These are phyloP conservation scores for Dusona sp. DNA, from an alignment of 2,888 invertebrate genomes.

Conservation along the genomic window DNA sequence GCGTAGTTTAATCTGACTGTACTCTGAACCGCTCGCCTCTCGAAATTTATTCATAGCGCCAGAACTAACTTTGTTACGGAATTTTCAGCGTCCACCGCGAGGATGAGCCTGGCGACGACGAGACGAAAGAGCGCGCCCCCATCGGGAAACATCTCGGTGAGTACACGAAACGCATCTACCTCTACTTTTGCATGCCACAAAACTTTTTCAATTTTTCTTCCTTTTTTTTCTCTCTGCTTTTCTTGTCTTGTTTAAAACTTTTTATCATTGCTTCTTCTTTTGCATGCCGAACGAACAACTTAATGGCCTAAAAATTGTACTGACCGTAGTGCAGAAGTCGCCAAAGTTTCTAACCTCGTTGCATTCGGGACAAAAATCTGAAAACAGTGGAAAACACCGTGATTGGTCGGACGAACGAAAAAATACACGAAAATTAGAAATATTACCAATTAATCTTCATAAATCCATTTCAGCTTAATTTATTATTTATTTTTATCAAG, in stretches of 20 bases:
- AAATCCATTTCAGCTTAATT: background rate
- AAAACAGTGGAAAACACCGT: slow-evolving; percentile 2
- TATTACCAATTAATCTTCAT: background rate
- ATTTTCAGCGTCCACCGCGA: slow-evolving; percentile 76
- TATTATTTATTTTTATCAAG: background rate
- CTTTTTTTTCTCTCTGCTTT: background rate
- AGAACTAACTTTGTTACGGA: slow-evolving; percentile 81
- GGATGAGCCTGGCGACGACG: slow-evolving; percentile 66
- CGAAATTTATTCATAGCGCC: slow-evolving; percentile 83
- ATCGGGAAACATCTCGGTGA: slow-evolving; percentile 25
- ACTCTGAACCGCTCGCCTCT: slow-evolving; percentile 69
- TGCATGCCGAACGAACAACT: background rate
- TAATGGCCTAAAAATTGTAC: slow-evolving; percentile 16
- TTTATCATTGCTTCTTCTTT: background rate
- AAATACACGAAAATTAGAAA: background rate
- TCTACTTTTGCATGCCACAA: no score
- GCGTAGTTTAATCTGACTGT: slow-evolving; percentile 77
- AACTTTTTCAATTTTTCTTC: slow-evolving; percentile 65
- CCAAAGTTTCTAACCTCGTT: background rate
- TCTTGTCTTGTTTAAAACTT: background rate
- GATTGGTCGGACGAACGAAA: slow-evolving; percentile 1
- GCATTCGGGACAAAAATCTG: background rate
- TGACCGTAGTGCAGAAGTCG: slow-evolving; percentile 12
- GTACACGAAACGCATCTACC: slow-evolving; percentile 32
- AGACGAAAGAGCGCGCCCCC: slow-evolving; percentile 42